A percentile compares a stretch with the other conserved stretches of the same genome.
These are phyloP conservation scores for Tenodera sinensis DNA, from an alignment of 2,888 invertebrate genomes.

Conservation along the genomic window DNA sequence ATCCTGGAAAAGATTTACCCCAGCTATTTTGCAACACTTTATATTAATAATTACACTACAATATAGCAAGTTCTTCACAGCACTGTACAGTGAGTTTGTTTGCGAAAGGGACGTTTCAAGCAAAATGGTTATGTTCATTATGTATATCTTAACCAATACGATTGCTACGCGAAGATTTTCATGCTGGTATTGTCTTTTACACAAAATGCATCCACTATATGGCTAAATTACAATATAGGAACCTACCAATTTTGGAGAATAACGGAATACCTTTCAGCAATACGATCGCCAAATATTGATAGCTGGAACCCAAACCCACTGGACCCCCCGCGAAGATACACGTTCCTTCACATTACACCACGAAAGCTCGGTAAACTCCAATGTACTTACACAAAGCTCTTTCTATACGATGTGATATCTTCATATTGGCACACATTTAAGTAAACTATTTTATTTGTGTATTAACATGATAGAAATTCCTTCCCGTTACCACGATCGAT, in stretches of 20 bases:
- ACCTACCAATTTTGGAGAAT: not conserved
- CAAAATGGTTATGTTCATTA: not conserved
- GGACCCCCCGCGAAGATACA: not conserved
- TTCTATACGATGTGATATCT: not conserved
- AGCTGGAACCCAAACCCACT: not conserved
- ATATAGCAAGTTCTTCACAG: no score
- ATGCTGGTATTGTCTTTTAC: not conserved
- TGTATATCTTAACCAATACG: not conserved
- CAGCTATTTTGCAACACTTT: not conserved
- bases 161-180: not conserved
- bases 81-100: not conserved
- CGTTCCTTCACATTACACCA: not conserved
- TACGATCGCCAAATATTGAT: not conserved
- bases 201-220: not conserved
- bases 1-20: not conserved
- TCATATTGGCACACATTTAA: not conserved
- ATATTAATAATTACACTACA: not conserved
- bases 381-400: slow-evolving; percentile 2
- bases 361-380: not conserved
- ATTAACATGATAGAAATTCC: slow-evolving; percentile 3
- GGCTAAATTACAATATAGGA: not conserved
- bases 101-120: not conserved
- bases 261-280: not conserved
- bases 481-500: slow-evolving; percentile 13
- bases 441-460: not conserved